phyloP scores from a whole-genome alignment of 2,888 invertebrate genomes.

The Noctua janthe region DNA sequence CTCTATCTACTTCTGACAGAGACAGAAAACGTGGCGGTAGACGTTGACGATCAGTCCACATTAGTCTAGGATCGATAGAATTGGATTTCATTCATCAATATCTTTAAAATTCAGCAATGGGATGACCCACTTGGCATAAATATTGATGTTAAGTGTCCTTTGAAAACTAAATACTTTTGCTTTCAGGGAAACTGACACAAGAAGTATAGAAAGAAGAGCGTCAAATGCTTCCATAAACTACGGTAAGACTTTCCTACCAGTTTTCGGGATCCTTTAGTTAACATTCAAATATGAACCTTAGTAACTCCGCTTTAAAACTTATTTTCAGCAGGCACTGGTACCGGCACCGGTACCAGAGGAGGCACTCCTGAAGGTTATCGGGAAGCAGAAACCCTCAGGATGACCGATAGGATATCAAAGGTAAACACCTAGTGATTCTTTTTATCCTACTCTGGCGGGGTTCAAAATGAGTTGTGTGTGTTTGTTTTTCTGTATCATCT shows the following conservation, averaged over 20 bases:
- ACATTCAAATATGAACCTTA: neutral
- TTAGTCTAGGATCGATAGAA: neutral
- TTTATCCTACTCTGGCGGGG: neutral
- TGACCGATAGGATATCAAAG: conserved; percentile 84
- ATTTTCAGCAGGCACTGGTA: conserved; percentile 78
- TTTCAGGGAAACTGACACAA: conserved; percentile 86
- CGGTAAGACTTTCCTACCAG: conserved; percentile 69
- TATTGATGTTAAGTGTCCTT: neutral
- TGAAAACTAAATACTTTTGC: neutral
- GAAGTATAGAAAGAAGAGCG: conserved; percentile 85
- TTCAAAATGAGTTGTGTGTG: neutral
- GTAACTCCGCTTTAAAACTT: neutral
- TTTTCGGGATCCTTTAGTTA: neutral
- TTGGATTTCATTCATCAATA: neutral
- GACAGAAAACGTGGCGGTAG: neutral
- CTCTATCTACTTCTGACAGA: neutral
- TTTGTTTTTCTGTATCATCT: neutral
- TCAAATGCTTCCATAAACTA: conserved; percentile 88
- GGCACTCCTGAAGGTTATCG: conserved; percentile 87
- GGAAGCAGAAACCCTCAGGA: conserved; percentile 86
- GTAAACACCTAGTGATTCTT: conserved; percentile 65
- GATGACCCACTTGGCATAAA: neutral
- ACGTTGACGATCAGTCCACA: neutral
- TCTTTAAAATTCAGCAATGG: neutral
- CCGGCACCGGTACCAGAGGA: conserved; percentile 73